These are phyloP conservation scores for Chrysocyon brachyurus DNA, from an alignment of 2,797 vertebrate species.

Conservation along the genomic window DNA sequence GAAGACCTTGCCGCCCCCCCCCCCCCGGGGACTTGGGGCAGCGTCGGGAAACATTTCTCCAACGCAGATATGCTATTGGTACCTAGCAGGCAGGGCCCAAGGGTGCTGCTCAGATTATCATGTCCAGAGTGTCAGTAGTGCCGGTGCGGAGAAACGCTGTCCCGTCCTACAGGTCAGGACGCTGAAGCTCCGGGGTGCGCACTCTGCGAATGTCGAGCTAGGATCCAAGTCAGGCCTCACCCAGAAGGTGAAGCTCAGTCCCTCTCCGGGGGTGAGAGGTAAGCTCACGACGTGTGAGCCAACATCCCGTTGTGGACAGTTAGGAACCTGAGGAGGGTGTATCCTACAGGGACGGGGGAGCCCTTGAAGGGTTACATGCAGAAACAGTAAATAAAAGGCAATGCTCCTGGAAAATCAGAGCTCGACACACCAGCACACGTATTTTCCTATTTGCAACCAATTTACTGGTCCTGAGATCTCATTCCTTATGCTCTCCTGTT, in stretches of 20 bases:
- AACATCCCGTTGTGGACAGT: not conserved
- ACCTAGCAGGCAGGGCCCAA: not conserved
- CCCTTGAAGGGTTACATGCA: not conserved
- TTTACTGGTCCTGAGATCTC: not conserved
- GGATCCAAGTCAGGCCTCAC: not conserved
- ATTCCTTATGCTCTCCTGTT: not conserved
- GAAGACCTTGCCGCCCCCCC: not conserved
- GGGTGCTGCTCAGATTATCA: not conserved
- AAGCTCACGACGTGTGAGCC: not conserved
- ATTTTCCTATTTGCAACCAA: slow-evolving; percentile 4
- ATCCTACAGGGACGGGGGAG: not conserved
- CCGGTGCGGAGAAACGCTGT: not conserved
- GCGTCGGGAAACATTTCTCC: not conserved
- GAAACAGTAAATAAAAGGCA: not conserved
- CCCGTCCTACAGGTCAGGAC: not conserved
- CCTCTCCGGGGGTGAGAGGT: not conserved
- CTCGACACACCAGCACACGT: not conserved
- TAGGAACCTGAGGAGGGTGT: not conserved
- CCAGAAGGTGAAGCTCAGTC: not conserved
- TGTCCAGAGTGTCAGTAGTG: not conserved
- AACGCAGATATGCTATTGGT: not conserved
- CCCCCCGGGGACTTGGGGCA: not conserved
- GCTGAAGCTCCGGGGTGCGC: not conserved
- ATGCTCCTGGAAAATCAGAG: not conserved
- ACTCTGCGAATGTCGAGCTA: not conserved